Base-by-base conservation (phyloP, 2,797 vertebrate genomes). In the Bufotes viridis region DNA sequence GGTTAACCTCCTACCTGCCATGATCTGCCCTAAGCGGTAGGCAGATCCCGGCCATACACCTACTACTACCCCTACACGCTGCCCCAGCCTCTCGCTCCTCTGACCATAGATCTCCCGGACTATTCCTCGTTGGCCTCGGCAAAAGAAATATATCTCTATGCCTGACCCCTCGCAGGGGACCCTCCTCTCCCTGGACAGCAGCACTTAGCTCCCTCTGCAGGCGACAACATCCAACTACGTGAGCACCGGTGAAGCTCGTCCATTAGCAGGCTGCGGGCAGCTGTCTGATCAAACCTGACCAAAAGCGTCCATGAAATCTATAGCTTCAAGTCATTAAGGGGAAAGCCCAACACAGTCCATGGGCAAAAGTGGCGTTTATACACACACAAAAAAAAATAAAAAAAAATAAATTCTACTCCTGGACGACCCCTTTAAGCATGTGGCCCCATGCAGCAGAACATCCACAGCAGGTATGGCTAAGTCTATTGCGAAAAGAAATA, bases 91-190 rank as follows among this genome's bases (percentile, higher is more conserved):
- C 5, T 13, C 1, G 58, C 26, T 5, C 26, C 9, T 13, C 11
- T 3, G 26, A 18, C 34, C 18, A 14, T 6, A 49, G 14, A 34
- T 34, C 29, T 34, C 29, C 29, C 29, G 29, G 29, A 6, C 42
- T 42, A 42, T n/a, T 75, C 42, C 42, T 75, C 69, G 18, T 5
- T 90, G 91, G 24, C 72, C 86, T 81, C 15, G 34, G 78, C 51
- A 78, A 63, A 63, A 22, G 85, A 90, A 75, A 78, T 53, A 86
- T 82, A 90, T 86, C 87, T 87, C 42, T 53, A 53, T 2, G n/a
- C 2, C 29, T 61, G 63, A 88, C 81, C 81, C 42, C 53, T 55
- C 29, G 0, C 34, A 60, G 34, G 34, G 58, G 17, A n/a, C 55
- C 57, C 61, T 88, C 29, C 72, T n/a, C 26, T 76, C 2, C 74